phyloP scores from a whole-genome alignment of 2,888 invertebrate species.

The Eudasyphora cyanicolor region DNA sequence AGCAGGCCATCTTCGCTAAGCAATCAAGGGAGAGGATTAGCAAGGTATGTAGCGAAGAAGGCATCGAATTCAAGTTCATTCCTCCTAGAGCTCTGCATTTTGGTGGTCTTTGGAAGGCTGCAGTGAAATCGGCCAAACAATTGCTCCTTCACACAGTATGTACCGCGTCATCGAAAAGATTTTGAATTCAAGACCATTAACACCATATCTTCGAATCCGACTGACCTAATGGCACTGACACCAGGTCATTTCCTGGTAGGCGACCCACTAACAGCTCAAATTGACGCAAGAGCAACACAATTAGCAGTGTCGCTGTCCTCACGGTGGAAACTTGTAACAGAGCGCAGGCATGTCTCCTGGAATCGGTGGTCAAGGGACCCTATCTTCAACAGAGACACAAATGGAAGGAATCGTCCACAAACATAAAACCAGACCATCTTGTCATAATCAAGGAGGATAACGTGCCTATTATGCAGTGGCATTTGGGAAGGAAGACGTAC shows the following conservation, averaged over 20 bases:
- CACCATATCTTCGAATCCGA: slow-evolving; percentile 62
- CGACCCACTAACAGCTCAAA: slow-evolving; percentile 36
- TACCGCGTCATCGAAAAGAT: slow-evolving; percentile 12
- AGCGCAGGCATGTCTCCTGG: slow-evolving; percentile 56
- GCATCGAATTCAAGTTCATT: slow-evolving; percentile 29
- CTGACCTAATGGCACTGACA: slow-evolving; percentile 50
- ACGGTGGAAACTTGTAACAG: slow-evolving; percentile 39
- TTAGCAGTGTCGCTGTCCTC: background rate
- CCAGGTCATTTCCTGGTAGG: slow-evolving; percentile 51
- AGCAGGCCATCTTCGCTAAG: background rate
- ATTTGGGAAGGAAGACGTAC: slow-evolving; percentile 2
- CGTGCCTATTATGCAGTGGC: background rate
- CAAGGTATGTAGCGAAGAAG: background rate
- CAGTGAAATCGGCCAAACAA: background rate
- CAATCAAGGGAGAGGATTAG: background rate
- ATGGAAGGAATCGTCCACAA: slow-evolving; percentile 23
- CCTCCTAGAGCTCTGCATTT: slow-evolving; percentile 13
- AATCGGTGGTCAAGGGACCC: slow-evolving; percentile 54
- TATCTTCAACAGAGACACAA: slow-evolving; percentile 61
- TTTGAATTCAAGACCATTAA: slow-evolving; percentile 1
- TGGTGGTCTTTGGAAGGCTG: too few species aligned
- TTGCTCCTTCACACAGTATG: background rate
- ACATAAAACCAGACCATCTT: background rate
- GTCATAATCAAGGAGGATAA: slow-evolving; percentile 36
- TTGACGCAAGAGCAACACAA: slow-evolving; percentile 24